phyloP scores from a whole-genome alignment of 2,888 invertebrate species.

The Rhagonycha lutea region DNA sequence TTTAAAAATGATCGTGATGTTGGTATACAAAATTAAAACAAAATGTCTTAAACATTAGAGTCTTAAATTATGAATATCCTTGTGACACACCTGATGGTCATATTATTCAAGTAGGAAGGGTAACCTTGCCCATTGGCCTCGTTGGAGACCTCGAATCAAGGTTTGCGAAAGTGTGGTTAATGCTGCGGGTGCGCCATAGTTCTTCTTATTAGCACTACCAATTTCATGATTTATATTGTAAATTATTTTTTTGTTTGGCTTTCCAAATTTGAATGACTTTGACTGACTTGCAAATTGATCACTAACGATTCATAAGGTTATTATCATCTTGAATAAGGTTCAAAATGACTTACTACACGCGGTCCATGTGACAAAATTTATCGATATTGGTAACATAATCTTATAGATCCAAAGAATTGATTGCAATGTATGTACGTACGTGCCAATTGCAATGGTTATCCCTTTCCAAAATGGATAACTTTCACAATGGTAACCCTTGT shows the following conservation, averaged over 20 bases:
- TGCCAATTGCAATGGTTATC: too few relatives aligned
- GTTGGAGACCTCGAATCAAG: constrained; percentile 50
- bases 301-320: not conserved
- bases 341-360: too few relatives aligned
- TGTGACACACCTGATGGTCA: constrained; percentile 35
- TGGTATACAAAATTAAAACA: not conserved
- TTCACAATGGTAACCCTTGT: too few relatives aligned
- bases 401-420: too few relatives aligned
- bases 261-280: not conserved
- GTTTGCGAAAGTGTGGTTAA: constrained; percentile 45
- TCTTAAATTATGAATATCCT: constrained; percentile 32
- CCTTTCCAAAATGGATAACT: not conserved
- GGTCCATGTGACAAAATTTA: too few relatives aligned
- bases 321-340: not conserved
- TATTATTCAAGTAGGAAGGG: constrained; percentile 45
- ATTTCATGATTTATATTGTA: not conserved
- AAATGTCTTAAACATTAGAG: not conserved
- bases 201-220: constrained; percentile 19
- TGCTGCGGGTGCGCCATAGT: constrained; percentile 25
- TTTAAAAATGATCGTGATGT: not conserved
- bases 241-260: not conserved
- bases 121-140: constrained; percentile 52
- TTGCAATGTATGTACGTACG: too few relatives aligned
- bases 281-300: not conserved
- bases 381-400: too few relatives aligned